These are phyloP conservation scores for Plusia festucae DNA, from an alignment of 2,888 invertebrate genomes.

Conservation along the genomic window DNA sequence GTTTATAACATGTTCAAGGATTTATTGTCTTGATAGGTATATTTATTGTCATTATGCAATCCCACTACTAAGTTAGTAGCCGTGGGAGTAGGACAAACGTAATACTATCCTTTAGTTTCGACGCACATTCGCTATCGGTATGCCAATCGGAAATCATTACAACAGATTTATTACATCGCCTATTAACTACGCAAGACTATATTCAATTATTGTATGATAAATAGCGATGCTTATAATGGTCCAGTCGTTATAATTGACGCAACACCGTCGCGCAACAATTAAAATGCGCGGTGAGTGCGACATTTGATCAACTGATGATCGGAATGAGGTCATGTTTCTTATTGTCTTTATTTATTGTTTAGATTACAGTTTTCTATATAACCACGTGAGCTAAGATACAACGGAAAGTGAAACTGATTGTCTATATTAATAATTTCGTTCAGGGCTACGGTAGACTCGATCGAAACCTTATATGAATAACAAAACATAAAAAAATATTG, in stretches of 20 bases:
- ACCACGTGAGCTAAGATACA: neutral
- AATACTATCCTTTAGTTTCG: slow-evolving; percentile 42
- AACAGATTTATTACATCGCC: slow-evolving; percentile 48
- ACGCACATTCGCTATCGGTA: slow-evolving; percentile 44
- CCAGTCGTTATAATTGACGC: slow-evolving; percentile 61
- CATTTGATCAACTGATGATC: slow-evolving; percentile 68
- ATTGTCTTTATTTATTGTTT: slow-evolving; percentile 74
- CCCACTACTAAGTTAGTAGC: slow-evolving; percentile 8
- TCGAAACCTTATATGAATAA: too few species aligned
- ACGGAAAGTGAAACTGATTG: neutral
- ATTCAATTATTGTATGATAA: slow-evolving; percentile 50
- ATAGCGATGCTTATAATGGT: slow-evolving; percentile 37
- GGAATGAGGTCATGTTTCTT: slow-evolving; percentile 74
- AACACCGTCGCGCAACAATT: slow-evolving; percentile 67
- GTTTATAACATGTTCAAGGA: slow-evolving; percentile 26
- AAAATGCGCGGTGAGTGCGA: slow-evolving; percentile 71
- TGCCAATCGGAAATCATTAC: slow-evolving; percentile 46
- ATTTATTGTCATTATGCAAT: slow-evolving; percentile 30
- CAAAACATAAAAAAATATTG: too few species aligned
- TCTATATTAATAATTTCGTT: too few species aligned
- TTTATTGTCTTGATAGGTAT: slow-evolving; percentile 24
- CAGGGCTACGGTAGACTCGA: too few species aligned
- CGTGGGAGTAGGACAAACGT: slow-evolving; percentile 25
- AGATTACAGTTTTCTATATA: slow-evolving; percentile 58
- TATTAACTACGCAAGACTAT: slow-evolving; percentile 37